Conservation (phyloP, 2,113 vertebrate genomes). For the Notechis scutatus region DNA sequence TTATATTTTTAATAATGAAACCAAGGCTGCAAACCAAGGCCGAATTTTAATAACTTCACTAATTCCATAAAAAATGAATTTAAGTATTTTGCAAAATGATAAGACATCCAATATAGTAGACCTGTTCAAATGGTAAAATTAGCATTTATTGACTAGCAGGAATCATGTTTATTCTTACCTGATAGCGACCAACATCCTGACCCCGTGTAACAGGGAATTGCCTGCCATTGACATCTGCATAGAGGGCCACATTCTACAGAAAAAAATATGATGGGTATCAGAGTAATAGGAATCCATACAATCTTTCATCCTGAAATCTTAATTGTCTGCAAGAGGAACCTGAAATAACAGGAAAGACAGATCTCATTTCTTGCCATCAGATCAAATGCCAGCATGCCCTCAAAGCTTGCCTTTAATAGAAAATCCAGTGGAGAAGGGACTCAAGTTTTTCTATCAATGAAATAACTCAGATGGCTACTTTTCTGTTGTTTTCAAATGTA, state of each 20-base stretch:
- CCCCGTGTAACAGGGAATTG: constrained; percentile 91
- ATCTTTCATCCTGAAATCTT: background rate
- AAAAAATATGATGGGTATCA: background rate
- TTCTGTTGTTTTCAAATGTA: background rate
- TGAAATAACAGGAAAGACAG: background rate
- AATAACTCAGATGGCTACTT: background rate
- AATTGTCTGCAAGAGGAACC: background rate
- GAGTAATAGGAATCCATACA: background rate
- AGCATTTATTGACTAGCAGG: background rate
- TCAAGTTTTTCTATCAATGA: background rate
- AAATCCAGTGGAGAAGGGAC: background rate
- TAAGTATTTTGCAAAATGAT: background rate
- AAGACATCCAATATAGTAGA: too few species aligned
- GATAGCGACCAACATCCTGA: constrained; percentile 89
- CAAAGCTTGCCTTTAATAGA: background rate
- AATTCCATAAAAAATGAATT: background rate
- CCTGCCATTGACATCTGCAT: constrained; percentile 88
- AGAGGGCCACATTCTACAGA: constrained; percentile 83
- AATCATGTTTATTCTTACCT: constrained; percentile 66
- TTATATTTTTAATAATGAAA: background rate
- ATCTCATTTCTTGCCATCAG: background rate
- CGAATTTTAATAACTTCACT: background rate
- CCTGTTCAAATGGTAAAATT: too few species aligned
- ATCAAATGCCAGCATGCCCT: background rate
- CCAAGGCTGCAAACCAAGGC: background rate